Evolutionary conservation across 1,140 invertebrate species (phyloP).

Genomic region (Pseudobourletiella spinata): DNA sequence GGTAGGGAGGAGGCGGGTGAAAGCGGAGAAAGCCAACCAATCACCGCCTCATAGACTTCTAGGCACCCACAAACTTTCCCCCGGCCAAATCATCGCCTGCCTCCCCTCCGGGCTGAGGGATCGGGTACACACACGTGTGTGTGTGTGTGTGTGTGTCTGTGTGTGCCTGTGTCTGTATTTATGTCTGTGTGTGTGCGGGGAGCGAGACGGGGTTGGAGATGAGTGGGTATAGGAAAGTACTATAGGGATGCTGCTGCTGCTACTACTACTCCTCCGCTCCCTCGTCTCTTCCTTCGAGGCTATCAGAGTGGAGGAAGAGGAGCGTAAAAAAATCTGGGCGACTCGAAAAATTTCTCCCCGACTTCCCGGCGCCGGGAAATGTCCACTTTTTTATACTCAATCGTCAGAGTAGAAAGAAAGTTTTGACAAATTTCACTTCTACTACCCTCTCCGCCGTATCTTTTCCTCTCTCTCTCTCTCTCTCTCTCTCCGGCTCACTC

Average conservation of each 20-base stretch:
- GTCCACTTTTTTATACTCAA: constrained; percentile 31
- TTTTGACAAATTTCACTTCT: constrained; percentile 36
- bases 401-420: constrained; percentile 26
- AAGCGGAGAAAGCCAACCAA: constrained; percentile 29
- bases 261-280: not conserved
- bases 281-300: not conserved
- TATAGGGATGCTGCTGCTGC: too few relatives aligned
- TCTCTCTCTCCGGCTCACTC: too few relatives aligned
- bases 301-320: too few relatives aligned
- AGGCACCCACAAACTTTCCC: constrained; percentile 32
- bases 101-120: not conserved
- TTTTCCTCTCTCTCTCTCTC: too few relatives aligned
- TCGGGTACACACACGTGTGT: too few relatives aligned
- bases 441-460: constrained; percentile 16
- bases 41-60: constrained; percentile 23
- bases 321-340: constrained; percentile 17
- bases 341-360: constrained; percentile 21
- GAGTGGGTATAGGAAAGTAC: too few relatives aligned
- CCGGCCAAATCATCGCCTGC: not conserved
- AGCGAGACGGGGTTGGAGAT: too few relatives aligned
- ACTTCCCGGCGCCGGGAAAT: constrained; percentile 36
- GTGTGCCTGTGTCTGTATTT: too few relatives aligned
- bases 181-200: too few relatives aligned
- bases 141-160: too few relatives aligned
- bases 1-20: constrained; percentile 25